Evolutionary conservation across 2,888 invertebrate genomes (phyloP), one percentile per base, ranked within the genome.

Genomic region (Eupithecia subumbrata): DNA sequence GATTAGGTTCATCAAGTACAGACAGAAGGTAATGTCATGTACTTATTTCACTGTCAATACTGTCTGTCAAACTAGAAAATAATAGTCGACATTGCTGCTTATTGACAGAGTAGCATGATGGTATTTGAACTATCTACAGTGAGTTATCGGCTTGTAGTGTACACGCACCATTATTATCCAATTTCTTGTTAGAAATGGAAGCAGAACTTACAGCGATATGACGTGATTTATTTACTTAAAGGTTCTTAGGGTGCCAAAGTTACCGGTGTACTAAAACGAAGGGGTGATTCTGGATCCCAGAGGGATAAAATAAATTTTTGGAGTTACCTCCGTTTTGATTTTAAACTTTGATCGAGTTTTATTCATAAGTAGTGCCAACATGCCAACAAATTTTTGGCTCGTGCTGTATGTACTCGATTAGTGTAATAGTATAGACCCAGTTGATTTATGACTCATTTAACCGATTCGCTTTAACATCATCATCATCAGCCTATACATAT

Each of bases 21-120:
- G 56, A 76, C 74, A 71, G 66, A 64, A 76, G 71, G 74, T 72
- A 74, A 72, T 74, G 77, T 73, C 72, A 74, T 69, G 77, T 77
- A 70, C 76, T 73, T 77, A 75, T 77, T 77, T 75, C 77, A 74
- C 74, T 77, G 77, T 77, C 72, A 73, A 75, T 74, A 72, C 52
- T 52, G 74, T 43, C 72, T 74, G 66, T 77, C 68, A 71, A 75
- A 67, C 70, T 30, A 14, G 74, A 66, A 74, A 74, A 75, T 77
- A 74, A 76, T 74, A 72, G 71, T 71, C 37, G 48, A 66, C 74
- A 48, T 66, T 66, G 56, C 34, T 40, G 37, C 43, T 48, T 66
- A 76, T 69, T 74, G 74, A 77, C 72, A 72, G 71, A 40, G 30
- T 18, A 68, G 71, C 30, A 18, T 71, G 71, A 74, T 71, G 71